These are phyloP conservation scores for Garrulus glandarius DNA, from an alignment of 2,797 vertebrate species.

Conservation along the genomic window DNA sequence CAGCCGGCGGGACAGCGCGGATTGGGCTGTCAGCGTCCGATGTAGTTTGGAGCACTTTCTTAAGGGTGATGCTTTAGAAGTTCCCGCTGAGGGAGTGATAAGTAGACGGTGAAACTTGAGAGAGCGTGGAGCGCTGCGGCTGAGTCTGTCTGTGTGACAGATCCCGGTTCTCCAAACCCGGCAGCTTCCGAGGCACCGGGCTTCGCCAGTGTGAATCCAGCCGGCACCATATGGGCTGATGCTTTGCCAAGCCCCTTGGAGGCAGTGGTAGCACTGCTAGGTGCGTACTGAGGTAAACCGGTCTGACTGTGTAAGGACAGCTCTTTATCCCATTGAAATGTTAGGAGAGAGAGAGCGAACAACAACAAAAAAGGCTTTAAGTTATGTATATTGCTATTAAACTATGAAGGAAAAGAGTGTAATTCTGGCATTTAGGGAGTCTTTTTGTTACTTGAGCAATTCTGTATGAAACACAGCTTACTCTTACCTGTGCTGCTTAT, in stretches of 20 bases:
- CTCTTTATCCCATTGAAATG: background rate
- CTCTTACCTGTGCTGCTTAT: background rate
- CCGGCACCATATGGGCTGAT: accelerated
- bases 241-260: background rate
- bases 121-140: background rate
- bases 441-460: background rate
- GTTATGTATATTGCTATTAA: background rate
- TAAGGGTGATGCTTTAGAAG: background rate
- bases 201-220: accelerated
- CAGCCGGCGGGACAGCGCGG: background rate
- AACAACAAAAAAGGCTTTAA: background rate
- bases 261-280: background rate
- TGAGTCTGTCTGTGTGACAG: background rate
- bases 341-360: background rate
- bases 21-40: background rate
- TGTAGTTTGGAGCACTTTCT: background rate
- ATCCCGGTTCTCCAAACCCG: accelerated
- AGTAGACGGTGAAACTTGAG: accelerated
- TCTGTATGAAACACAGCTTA: background rate
- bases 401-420: background rate
- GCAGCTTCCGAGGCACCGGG: background rate
- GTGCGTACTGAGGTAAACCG: background rate
- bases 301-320: background rate
- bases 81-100: accelerated
- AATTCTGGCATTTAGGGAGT: background rate